phyloP scores from a whole-genome alignment of 2,888 invertebrate genomes.

The Caenorhabditis angaria region DNA sequence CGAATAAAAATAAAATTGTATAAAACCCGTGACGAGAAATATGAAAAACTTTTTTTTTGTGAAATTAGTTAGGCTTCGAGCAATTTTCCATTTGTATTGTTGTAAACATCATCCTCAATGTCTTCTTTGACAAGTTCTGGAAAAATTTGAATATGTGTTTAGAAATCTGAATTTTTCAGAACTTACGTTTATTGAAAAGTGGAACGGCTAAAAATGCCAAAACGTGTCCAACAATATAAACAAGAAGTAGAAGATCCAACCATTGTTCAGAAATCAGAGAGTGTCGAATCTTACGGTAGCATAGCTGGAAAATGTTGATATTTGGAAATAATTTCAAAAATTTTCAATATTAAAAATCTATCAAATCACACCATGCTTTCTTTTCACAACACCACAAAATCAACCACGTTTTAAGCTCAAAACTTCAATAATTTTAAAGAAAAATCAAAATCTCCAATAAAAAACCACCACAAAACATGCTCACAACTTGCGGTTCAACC shows the following conservation, averaged over 20 bases:
- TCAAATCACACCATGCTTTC: constrained; percentile 9
- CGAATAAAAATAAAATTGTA: not conserved
- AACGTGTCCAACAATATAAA: constrained; percentile 44
- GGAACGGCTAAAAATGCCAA: constrained; percentile 50
- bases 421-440: too few relatives aligned
- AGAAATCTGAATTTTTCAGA: not conserved
- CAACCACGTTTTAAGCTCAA: too few relatives aligned
- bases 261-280: constrained; percentile 47
- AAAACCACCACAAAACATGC: constrained; percentile 45
- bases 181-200: constrained; percentile 53
- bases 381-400: not conserved
- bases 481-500: constrained; percentile 50
- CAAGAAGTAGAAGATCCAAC: constrained; percentile 48
- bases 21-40: not conserved
- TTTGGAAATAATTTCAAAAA: constrained; percentile 11
- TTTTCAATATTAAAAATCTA: not conserved
- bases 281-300: constrained; percentile 45
- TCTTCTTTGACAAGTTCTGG: constrained; percentile 51
- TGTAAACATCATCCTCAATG: constrained; percentile 23
- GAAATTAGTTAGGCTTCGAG: not conserved
- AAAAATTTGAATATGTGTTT: constrained; percentile 8
- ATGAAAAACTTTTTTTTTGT: not conserved
- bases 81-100: not conserved
- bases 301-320: constrained; percentile 39
- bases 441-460: constrained; percentile 22